Evolutionary conservation across 2,888 invertebrate species (phyloP), one percentile per base, ranked within the genome.

Genomic region (Hedya salicella): DNA sequence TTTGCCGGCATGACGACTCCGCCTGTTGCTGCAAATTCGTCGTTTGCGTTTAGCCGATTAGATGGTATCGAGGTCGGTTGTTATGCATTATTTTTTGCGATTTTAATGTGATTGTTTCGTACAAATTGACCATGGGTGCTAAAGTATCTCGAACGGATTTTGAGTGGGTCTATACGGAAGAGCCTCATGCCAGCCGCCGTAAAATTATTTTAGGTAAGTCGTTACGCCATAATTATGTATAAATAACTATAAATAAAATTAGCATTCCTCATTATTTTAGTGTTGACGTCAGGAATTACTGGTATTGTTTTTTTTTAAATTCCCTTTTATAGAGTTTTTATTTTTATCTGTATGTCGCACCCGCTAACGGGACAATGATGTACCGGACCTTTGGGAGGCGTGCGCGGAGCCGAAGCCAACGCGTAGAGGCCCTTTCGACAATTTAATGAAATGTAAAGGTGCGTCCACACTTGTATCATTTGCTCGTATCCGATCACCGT

Each of bases 81-180:
- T 60, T 60, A 11, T 19, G n/a, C 36, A 52, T 13, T 32, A 13
- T 14, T 32, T 59, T 32, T 50, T 32, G 53, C 25, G n/a, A 21
- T 52, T 44, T 16, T n/a, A 25, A 60, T 65, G 65, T 52, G 14
- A 9, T 11, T 36, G 6, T 36, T 9, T 48, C 6, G 3, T 25
- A 3, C 6, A 0, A 25, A 25, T 30, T 40, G 72, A 91, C 81
- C 76, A 99, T 99, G 99, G 99, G 99, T 68, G 97, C 98, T 75
- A 95, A 95, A 80, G 98, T 98, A 49, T 97, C 99, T 19, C 95
- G 98, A 78, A 96, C 95, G 0, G 99, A 99, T 92, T 99, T 98
- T 83, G 98, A 99, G 86, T 99, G 99, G 99, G 95, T 95, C 44
- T 98, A 98, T 78, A 98, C 97, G 0, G 99, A 99, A 81, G 99